Conservation (phyloP, 2,888 invertebrate genomes). For the Apodemia duryi region DNA sequence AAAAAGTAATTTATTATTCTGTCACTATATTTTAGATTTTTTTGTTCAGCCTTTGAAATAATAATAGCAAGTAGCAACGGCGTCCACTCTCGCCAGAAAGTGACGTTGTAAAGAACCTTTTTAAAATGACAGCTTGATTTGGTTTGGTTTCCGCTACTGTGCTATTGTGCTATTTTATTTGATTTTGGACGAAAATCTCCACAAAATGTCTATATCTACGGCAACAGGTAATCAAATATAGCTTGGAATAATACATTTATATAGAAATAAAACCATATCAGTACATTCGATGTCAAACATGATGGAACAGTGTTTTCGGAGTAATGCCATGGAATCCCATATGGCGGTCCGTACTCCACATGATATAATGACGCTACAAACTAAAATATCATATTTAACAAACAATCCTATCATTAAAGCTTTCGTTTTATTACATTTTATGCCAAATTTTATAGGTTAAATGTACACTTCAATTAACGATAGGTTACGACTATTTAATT, state of each 20-base stretch:
- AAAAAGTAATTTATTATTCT: conserved; percentile 8
- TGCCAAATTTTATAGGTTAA: conserved; percentile 39
- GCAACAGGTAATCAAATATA: conserved; percentile 66
- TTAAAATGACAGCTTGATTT: conserved; percentile 77
- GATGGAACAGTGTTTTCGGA: conserved; percentile 68
- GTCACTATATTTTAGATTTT: not conserved
- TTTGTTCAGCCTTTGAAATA: conserved; percentile 10
- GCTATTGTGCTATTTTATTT: conserved; percentile 76
- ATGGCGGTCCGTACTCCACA: conserved; percentile 78
- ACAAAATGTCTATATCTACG: conserved; percentile 74
- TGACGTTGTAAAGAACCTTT: conserved; percentile 58
- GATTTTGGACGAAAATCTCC: conserved; percentile 62
- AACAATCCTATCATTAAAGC: conserved; percentile 24
- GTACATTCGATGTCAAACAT: conserved; percentile 57
- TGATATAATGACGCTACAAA: conserved; percentile 73
- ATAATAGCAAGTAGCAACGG: conserved; percentile 23
- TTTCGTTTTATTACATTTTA: conserved; percentile 24
- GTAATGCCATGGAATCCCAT: conserved; percentile 79
- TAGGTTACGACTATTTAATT: conserved; percentile 61
- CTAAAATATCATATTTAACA: conserved; percentile 41
- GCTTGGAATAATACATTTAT: conserved; percentile 38
- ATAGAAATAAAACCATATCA: conserved; percentile 35
- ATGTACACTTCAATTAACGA: conserved; percentile 37
- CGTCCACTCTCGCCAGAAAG: conserved; percentile 41
- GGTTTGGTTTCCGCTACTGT: conserved; percentile 79